Evolutionary conservation across 2,888 invertebrate genomes (phyloP).

Genomic region (Leptura quadrifasciata): DNA sequence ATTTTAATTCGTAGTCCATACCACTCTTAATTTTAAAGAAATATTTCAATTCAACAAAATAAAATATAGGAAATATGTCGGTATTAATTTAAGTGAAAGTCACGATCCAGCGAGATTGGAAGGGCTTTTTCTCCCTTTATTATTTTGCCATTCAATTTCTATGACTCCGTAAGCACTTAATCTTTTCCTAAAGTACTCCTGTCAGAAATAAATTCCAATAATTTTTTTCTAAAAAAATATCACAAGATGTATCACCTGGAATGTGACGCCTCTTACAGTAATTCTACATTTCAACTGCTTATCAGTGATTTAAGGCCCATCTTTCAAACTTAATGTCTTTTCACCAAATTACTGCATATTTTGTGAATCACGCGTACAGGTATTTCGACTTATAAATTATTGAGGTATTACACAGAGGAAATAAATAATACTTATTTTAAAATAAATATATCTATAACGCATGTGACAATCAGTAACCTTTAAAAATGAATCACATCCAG

Average conservation of each 20-base stretch:
- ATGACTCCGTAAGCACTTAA: slow-evolving; percentile 26
- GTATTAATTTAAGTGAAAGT: no score
- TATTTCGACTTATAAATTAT: not conserved
- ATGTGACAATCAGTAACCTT: not conserved
- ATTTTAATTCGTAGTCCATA: no score
- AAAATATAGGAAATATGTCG: no score
- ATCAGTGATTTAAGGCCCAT: slow-evolving; percentile 46
- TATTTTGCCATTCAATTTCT: not conserved
- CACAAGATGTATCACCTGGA: slow-evolving; percentile 36
- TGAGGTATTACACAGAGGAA: slow-evolving; percentile 14
- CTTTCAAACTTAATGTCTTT: slow-evolving; percentile 41
- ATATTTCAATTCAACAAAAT: no score
- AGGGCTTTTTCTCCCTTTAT: not conserved
- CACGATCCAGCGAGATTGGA: not conserved
- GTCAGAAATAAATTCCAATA: slow-evolving; percentile 43
- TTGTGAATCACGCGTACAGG: slow-evolving; percentile 26
- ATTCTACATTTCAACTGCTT: slow-evolving; percentile 37
- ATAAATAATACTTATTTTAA: not conserved
- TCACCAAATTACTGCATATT: slow-evolving; percentile 44
- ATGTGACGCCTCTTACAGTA: slow-evolving; percentile 40
- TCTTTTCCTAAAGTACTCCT: slow-evolving; percentile 39
- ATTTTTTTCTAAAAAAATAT: slow-evolving; percentile 37
- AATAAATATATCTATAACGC: not conserved
- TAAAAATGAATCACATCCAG: slow-evolving; percentile 9
- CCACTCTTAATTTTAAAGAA: no score